Evolutionary conservation across 2,113 vertebrate species (phyloP).

Genomic region (Romanogobio albipinnatus): DNA sequence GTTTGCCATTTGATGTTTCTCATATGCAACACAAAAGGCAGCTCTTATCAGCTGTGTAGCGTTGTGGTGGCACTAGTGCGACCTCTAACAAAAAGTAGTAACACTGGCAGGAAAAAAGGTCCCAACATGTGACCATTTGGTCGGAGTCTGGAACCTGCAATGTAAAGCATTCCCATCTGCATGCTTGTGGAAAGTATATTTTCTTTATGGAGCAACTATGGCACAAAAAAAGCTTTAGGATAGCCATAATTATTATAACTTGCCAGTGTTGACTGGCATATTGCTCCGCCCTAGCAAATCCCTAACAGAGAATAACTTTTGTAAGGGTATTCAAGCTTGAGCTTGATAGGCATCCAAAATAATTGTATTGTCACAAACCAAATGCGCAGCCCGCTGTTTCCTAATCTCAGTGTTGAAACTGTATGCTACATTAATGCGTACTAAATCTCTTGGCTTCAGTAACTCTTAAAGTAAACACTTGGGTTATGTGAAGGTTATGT

Average conservation of each 20-base stretch:
- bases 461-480: constrained; percentile 11
- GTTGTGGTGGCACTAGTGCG: too few species aligned
- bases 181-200: background rate
- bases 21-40: too few species aligned
- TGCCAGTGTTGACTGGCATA: background rate
- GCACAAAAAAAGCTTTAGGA: background rate
- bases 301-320: constrained; percentile 6
- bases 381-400: background rate
- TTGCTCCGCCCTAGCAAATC: background rate
- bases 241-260: background rate
- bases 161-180: background rate
- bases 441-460: constrained; percentile 31
- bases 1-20: too few species aligned
- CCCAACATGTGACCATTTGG: too few species aligned
- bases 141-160: background rate
- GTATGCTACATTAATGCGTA: background rate
- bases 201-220: background rate
- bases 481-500: constrained; percentile 25
- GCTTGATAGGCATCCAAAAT: constrained; percentile 18
- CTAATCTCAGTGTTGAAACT: constrained; percentile 8
- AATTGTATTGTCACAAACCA: constrained; percentile 4
- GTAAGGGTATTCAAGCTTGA: background rate
- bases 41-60: too few species aligned
- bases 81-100: too few species aligned
- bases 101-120: too few species aligned